Conservation (phyloP, 2,797 vertebrate species). For the Selene dorsalis region DNA sequence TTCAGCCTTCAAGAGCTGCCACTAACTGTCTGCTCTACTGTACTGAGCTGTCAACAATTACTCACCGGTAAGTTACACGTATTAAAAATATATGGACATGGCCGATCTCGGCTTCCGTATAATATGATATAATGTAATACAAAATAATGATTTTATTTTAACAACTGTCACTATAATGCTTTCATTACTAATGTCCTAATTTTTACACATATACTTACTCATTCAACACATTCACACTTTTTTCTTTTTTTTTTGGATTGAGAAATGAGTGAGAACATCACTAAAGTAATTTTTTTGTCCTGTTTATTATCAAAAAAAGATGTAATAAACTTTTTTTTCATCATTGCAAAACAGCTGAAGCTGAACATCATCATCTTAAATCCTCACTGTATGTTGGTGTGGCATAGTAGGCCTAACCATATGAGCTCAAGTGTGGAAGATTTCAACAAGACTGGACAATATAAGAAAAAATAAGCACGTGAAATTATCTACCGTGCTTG, state of each 20-base stretch:
- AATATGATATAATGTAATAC: no score
- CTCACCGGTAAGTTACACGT: no score
- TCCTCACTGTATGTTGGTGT: background rate
- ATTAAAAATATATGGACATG: no score
- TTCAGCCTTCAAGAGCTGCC: no score
- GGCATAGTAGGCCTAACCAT: background rate
- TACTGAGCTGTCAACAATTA: no score
- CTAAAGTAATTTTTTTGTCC: background rate
- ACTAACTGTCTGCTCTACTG: no score
- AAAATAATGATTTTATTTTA: no score
- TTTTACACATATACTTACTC: background rate
- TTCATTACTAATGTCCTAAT: no score
- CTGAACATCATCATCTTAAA: background rate
- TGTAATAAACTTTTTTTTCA: background rate
- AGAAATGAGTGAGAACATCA: background rate
- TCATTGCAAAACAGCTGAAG: background rate
- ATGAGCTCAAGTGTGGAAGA: background rate
- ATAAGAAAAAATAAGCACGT: constrained; percentile 3
- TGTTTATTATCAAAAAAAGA: constrained; percentile 34
- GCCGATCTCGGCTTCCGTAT: no score
- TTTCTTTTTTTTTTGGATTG: no score
- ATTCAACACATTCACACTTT: background rate
- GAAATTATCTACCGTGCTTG: background rate
- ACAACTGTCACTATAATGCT: no score
- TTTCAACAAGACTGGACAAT: background rate